Conservation (phyloP, 2,888 invertebrate species). For the Mayetiola destructor region DNA sequence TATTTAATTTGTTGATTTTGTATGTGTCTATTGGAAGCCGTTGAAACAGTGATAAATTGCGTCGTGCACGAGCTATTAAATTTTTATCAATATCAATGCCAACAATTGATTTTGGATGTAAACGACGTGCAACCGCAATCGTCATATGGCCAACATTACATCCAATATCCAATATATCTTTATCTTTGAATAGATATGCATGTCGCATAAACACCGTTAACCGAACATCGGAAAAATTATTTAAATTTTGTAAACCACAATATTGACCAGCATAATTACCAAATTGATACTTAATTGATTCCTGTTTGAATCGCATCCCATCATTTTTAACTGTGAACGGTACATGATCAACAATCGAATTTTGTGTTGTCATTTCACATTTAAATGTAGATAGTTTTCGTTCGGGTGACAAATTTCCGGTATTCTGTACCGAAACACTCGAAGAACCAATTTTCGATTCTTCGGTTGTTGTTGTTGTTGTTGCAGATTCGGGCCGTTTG, state of each 20-base stretch:
- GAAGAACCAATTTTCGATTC: background rate
- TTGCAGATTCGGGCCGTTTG: background rate
- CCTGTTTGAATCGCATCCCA: background rate
- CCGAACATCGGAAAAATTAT: slow-evolving; percentile 68
- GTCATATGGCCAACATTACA: slow-evolving; percentile 96
- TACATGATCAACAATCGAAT: too few species aligned
- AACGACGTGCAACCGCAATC: slow-evolving; percentile 72
- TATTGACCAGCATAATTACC: slow-evolving; percentile 90
- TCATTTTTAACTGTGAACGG: too few species aligned
- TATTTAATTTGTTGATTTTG: background rate
- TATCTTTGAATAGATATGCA: slow-evolving; percentile 69
- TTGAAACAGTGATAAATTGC: slow-evolving; percentile 32
- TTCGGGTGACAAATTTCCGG: background rate
- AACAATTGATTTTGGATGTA: slow-evolving; percentile 68
- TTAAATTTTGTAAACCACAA: slow-evolving; percentile 83
- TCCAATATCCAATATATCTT: slow-evolving; percentile 90
- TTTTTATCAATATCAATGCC: slow-evolving; percentile 91
- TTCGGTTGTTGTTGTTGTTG: background rate
- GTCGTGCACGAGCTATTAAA: slow-evolving; percentile 48
- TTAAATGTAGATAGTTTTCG: background rate
- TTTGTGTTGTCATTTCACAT: background rate
- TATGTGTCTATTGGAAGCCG: slow-evolving; percentile 27
- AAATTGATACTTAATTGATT: slow-evolving; percentile 68
- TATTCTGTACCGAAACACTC: background rate
- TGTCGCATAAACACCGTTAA: slow-evolving; percentile 66